Base-by-base conservation (phyloP, 2,888 invertebrate genomes). In the Exephanes ischioxanthus region DNA sequence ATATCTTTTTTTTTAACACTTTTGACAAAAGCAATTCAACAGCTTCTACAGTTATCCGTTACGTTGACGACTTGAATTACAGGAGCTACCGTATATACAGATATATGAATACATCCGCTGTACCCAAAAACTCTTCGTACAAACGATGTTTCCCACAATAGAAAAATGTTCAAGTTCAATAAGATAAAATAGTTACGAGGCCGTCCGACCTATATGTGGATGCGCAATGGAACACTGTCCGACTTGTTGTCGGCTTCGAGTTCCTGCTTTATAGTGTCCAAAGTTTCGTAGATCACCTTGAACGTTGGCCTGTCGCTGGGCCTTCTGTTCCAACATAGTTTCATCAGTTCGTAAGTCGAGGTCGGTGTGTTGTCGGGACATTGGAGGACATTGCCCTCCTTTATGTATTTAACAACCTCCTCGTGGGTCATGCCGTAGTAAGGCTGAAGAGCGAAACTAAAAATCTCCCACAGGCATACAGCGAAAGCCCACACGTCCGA, bases 401-500 rank as follows among this genome's bases (percentile, higher is more conserved):
- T 98, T 79, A 99, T 96, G 94, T 97, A 99, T 92, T 97, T 97
- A 16, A 99, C 98, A 48, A 99, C 99, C 95, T 99, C 99, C 94
- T 99, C 99, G 93, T 99, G 99, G 14, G 98, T 98, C 97, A 99
- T 97, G 5, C 99, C 99, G 94, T 98, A 99, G 93, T 99, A 99
- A 9, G 99, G 99, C 94, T 99, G 99, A 86, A 99, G 95, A 33
- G 99, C 99, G 94, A 98, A 99, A 68, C 98, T 98, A 94, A 99
- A 99, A 92, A 99, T 98, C 95, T 99, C 99, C 99, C 99, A 99
- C 63, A 99, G 95, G 92, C 98, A 98, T 22, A 99, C 98, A 75
- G 99, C 99, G 94, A 97, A 99, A 16, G 99, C 99, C 99, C 99
- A 99, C 0, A 99, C 98, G 94, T 99, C 99, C 14, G 99, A 98